Percentiles rank a stretch among this genome's conserved stretches.
These are phyloP conservation scores for Temnothorax rugatulus DNA, from an alignment of 2,888 invertebrate species.

Conservation along the genomic window DNA sequence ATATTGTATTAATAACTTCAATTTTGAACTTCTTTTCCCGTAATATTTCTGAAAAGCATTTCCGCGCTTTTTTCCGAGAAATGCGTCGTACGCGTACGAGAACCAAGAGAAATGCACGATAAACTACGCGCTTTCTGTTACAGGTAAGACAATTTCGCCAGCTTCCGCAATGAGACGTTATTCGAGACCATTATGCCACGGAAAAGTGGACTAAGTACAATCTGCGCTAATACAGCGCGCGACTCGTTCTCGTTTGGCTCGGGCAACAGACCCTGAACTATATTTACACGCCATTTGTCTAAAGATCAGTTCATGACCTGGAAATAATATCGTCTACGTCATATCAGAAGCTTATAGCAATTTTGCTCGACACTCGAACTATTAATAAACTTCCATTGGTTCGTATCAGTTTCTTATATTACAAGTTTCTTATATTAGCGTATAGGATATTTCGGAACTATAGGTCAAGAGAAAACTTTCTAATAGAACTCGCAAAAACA, in stretches of 20 bases:
- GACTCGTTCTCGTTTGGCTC: background rate
- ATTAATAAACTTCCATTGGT: conserved; percentile 22
- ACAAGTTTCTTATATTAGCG: background rate
- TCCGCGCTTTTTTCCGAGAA: background rate
- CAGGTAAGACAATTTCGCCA: conserved; percentile 1
- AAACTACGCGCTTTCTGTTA: background rate
- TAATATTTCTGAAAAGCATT: conserved; percentile 14
- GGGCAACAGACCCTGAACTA: conserved; percentile 6
- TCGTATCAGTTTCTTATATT: background rate
- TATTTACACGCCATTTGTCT: conserved; percentile 28
- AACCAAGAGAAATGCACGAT: background rate
- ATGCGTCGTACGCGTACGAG: background rate
- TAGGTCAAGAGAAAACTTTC: background rate
- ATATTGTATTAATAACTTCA: background rate
- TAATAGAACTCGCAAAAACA: background rate
- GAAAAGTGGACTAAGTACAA: conserved; percentile 3
- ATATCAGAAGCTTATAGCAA: conserved; percentile 4
- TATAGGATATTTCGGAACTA: background rate
- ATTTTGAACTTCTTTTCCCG: background rate
- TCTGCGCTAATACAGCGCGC: conserved; percentile 1
- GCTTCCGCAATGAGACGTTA: background rate
- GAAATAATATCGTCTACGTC: conserved; percentile 19
- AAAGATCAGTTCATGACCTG: conserved; percentile 12
- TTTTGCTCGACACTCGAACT: background rate
- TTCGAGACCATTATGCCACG: background rate